Percentiles rank a stretch among this genome's conserved stretches.
Evolutionary conservation across 2,797 vertebrate genomes (phyloP).

Genomic region (Triplophysa yarkandensis): DNA sequence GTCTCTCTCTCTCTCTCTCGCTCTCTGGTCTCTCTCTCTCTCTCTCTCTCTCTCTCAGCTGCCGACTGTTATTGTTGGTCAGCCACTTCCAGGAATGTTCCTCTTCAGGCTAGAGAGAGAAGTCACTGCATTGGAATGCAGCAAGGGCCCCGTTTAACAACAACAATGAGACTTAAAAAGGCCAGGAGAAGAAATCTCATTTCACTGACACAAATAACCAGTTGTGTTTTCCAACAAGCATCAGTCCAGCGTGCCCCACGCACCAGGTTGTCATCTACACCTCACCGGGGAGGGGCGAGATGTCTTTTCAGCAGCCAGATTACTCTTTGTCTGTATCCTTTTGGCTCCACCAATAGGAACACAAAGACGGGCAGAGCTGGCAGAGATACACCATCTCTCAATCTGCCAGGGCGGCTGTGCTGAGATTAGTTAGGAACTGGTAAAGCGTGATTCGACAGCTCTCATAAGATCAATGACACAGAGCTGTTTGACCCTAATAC

Average conservation of each 20-base stretch:
- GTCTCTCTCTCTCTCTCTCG: too few relatives aligned
- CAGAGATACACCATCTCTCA: constrained; percentile 19
- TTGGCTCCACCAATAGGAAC: constrained; percentile 36
- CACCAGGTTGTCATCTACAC: background rate
- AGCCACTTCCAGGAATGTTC: constrained; percentile 77
- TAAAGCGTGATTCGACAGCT: constrained; percentile 27
- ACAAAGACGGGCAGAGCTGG: constrained; percentile 37
- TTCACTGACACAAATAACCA: background rate
- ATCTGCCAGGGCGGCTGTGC: constrained; percentile 9
- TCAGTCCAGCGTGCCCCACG: constrained; percentile 8
- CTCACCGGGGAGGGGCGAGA: background rate
- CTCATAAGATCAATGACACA: constrained; percentile 56
- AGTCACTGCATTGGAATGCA: constrained; percentile 79
- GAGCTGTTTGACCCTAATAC: constrained; percentile 53
- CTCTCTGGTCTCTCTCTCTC: constrained; percentile 3
- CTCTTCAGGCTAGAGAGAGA: constrained; percentile 68
- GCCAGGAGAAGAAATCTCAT: constrained; percentile 62
- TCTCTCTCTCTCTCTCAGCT: constrained; percentile 31
- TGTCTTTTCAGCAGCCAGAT: constrained; percentile 32
- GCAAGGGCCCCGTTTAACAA: constrained; percentile 68
- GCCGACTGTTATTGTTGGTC: constrained; percentile 75
- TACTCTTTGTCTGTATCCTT: constrained; percentile 49
- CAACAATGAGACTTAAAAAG: constrained; percentile 78
- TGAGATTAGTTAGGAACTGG: constrained; percentile 46
- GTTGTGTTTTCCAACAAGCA: constrained; percentile 10